phyloP scores from a whole-genome alignment of 2,113 vertebrate species.

The Indicator indicator region DNA sequence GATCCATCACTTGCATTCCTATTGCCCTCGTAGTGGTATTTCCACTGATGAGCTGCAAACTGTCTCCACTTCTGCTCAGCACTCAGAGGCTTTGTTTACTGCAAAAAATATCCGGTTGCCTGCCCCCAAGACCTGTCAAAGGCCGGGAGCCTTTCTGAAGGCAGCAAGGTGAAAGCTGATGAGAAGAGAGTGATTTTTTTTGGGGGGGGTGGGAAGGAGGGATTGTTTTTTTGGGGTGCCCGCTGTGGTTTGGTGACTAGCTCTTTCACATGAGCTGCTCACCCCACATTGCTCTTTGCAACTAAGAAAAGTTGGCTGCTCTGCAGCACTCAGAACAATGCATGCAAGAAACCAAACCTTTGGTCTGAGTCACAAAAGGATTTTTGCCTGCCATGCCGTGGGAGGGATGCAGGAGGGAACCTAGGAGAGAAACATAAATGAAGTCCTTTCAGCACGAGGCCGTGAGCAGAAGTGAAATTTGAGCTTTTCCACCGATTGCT shows the following conservation, averaged over 20 bases:
- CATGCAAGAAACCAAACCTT: not conserved
- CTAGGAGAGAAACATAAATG: conserved; percentile 7
- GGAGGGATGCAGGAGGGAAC: not conserved
- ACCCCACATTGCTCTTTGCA: not conserved
- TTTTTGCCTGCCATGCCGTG: not conserved
- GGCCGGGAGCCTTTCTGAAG: conserved; percentile 15
- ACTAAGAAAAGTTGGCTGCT: not conserved
- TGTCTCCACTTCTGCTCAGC: not conserved
- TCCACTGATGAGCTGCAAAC: conserved; percentile 56
- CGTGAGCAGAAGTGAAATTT: not conserved
- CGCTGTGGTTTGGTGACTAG: not conserved
- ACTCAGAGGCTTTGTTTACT: conserved; percentile 43
- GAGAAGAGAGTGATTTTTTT: conserved; percentile 30
- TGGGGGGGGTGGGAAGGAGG: not conserved
- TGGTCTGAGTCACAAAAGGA: conserved; percentile 57
- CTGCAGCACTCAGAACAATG: not conserved
- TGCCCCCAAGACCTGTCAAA: not conserved
- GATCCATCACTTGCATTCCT: conserved; percentile 54
- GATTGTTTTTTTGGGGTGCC: not conserved
- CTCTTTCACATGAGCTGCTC: not conserved
- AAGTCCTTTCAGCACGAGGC: not conserved
- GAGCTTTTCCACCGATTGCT: not conserved
- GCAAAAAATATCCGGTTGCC: conserved; percentile 61
- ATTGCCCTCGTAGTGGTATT: conserved; percentile 20
- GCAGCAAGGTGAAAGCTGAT: conserved; percentile 43